Base-by-base conservation (phyloP, 2,888 invertebrate genomes). In the Lysandra coridon region DNA sequence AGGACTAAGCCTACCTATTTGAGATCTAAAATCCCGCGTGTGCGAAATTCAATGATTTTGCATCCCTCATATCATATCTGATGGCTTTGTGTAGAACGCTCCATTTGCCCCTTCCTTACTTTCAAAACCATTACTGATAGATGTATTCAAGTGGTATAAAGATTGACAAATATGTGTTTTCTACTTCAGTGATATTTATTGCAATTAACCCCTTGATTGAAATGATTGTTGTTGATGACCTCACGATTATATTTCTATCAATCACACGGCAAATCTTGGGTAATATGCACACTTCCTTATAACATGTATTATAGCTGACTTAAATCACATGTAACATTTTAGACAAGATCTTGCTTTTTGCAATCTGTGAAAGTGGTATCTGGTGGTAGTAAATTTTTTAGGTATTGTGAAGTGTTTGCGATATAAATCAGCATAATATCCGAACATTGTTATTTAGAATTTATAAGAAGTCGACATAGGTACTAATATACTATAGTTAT, bases 171-270 rank as follows among this genome's bases (percentile, higher is more conserved):
- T 64, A 64, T 23, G 12, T 64, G 64, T 64, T 64, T 30, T 64
- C 30, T 30, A 64, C 64, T 30, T 64, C 64, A 30, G 64, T 64
- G 64, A 30, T 64, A 30, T 64, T 64, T 10, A 64, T 64, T 23
- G 64, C 30, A 30, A 64, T 30, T 64, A 30, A 64, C 64, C 30
- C 6, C 64, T 64, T 64, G 69, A 69, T 69, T 69, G 69, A 69
- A 33, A 69, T 14, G 37, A 69, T 69, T 69, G 69, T 69, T 33
- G 69, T 37, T 4, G 69, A 69, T 69, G 69, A 69, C 69, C 69
- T 17, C 69, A 30, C 14, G 14, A 69, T 33, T 33, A 69, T 69
- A 69, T 69, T 69, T 69, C 33, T 33, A 69, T 69, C 69, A 69
- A 69, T 37, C 69, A 33, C 30, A 30, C 10, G 64, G 30, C 64